Base-by-base conservation (phyloP, 2,797 vertebrate species). In the Nannoperca obscura region DNA sequence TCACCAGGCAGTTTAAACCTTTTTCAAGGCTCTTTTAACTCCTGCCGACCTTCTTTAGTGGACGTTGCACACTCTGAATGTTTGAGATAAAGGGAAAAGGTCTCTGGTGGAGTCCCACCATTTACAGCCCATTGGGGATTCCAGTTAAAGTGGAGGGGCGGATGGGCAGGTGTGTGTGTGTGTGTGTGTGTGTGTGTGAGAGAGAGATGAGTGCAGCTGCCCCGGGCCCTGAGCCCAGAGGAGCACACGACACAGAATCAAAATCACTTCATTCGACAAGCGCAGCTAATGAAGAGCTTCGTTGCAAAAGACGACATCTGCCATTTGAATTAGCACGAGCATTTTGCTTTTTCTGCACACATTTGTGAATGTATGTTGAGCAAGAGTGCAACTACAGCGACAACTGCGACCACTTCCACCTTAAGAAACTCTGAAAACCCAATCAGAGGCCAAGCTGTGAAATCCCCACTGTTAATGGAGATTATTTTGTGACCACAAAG, bases 211-310 rank as follows among this genome's bases (percentile, higher is more conserved):
- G 58, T 77, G 81, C 89, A 90, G 89, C 85, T 90, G 91, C 68
- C 82, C 75, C 3, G 64, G 89, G 85, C 88, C 44, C 19, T 0
- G 74, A 76, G 84, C 88, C 88, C 88, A 78, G 83, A 81, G 78
- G 61, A 70, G 32, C 67, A 30, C 60, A 36, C 74, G 12, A 50
- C 75, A 53, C 75, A 44, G 70, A 83, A 74, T 83, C 71, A 54
- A 50, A 83, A 78, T 71, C 70, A 60, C 65, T 82, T 81, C 55
- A 74, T 46, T 27, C 10, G 2, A 76, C 85, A 74, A 84, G 74
- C 50, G 14, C 17, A 14, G 14, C 71, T 86, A 74, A 85, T 85
- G 81, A 86, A 71, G 72, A 81, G 72, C 59, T 82, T 27, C 12
- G 22, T 15, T 32, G 55, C 66, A 42, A 46, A 67, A 52, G 65